Evolutionary conservation across 2,113 vertebrate genomes (phyloP), one percentile per base, ranked within the genome.

Genomic region (Accipiter virgatus): DNA sequence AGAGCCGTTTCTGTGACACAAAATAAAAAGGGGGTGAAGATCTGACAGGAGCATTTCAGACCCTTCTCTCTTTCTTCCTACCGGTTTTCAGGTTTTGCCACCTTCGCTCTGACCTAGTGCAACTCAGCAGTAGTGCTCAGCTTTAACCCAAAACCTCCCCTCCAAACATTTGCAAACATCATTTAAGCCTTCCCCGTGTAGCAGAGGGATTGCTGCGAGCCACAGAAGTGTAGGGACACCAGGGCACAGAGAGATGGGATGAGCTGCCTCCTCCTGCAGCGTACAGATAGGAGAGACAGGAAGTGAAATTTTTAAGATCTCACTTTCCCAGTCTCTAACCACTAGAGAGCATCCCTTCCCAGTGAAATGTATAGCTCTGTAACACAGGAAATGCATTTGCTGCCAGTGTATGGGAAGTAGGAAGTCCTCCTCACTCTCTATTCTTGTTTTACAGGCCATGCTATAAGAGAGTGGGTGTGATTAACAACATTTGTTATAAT

Each of bases 271-370:
- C 14, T 82, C 36, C 10, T 11, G 3, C 8, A 55, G 38, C 16
- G 42, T 47, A 32, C 15, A 0, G 0, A 25, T 22, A 20, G 65
- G 62, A 66, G 40, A 70, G 73, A 90, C 93, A 83, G 91, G 94
- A 95, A 96, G 71, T 82, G 81, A 42, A 45, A 47, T 19, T 68
- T 77, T 26, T 11, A 29, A 78, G 73, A 59, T 84, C 23, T 40
- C 7, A 4, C 82, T 91, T 91, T 68, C 74, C 89, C 78, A 1
- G 0, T 80, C 97, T 92, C 34, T 87, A 97, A 73, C 97, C 96
- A 95, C 97, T 97, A 97, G 96, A 96, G 96, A 96, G 96, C 95
- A 97, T 97, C 95, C 95, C 91, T 91, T 96, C 93, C 94, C 90
- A 96, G 95, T 55, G 74, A 91, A 97, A 95, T 55, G 71, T 77